These are phyloP conservation scores for Dusona sp. DNA, from an alignment of 2,888 invertebrate species.

Conservation along the genomic window DNA sequence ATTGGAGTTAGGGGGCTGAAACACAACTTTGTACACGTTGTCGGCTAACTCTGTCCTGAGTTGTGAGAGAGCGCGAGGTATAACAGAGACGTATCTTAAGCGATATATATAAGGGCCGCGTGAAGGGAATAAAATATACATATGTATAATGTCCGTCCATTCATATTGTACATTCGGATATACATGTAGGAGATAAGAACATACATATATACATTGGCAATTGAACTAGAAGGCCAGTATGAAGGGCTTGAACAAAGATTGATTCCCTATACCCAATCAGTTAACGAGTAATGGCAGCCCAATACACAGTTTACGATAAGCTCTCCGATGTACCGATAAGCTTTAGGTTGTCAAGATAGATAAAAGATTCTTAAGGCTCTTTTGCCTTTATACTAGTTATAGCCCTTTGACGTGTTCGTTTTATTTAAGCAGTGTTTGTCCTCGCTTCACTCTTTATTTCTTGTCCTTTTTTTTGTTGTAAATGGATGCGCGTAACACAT, in stretches of 20 bases:
- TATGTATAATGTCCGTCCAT: background rate
- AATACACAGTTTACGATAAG: constrained; percentile 21
- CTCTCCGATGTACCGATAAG: constrained; percentile 23
- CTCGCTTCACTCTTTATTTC: background rate
- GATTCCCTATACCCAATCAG: constrained; percentile 6
- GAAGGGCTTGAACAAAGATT: constrained; percentile 12
- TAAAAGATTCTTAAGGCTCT: constrained; percentile 7
- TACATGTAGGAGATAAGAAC: background rate
- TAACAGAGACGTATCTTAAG: constrained; percentile 28
- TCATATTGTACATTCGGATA: background rate
- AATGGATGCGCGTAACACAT: constrained; percentile 14
- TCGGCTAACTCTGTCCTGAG: constrained; percentile 46
- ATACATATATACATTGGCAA: background rate
- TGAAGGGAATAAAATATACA: constrained; percentile 10
- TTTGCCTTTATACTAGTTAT: background rate
- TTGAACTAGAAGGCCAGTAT: constrained; percentile 31
- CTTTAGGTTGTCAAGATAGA: constrained; percentile 23
- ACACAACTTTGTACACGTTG: constrained; percentile 68
- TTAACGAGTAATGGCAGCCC: constrained; percentile 10
- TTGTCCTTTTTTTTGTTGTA: background rate
- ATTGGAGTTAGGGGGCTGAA: constrained; percentile 51
- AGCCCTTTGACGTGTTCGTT: constrained; percentile 7
- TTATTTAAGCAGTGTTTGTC: background rate
- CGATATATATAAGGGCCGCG: constrained; percentile 8
- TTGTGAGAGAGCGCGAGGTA: constrained; percentile 31